Evolutionary conservation across 2,113 vertebrate genomes (phyloP).

Genomic region (Suncus etruscus): DNA sequence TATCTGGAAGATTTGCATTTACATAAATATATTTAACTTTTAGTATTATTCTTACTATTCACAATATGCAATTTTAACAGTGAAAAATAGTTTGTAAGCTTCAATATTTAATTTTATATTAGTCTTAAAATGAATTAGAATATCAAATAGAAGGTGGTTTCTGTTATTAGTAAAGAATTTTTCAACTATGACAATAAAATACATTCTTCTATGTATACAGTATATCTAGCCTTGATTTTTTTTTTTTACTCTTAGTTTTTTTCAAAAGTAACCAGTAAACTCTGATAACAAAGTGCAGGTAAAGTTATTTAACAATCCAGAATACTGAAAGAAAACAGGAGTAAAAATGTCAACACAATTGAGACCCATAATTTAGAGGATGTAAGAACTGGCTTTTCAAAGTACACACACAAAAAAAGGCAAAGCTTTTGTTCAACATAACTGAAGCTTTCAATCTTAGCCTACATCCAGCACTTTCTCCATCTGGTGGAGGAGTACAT

Average conservation of each 20-base stretch:
- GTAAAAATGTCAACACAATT: background rate
- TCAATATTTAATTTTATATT: background rate
- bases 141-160: background rate
- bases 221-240: background rate
- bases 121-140: background rate
- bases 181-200: background rate
- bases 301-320: background rate
- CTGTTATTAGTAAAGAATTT: background rate
- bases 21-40: background rate
- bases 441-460: conserved; percentile 40
- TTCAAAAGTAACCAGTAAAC: background rate
- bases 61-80: conserved; percentile 25
- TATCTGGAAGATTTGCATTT: background rate
- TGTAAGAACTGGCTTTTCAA: conserved; percentile 17
- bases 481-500: conserved; percentile 15
- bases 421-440: conserved; percentile 54
- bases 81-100: background rate
- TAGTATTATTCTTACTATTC: background rate
- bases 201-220: background rate
- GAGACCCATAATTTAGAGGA: conserved; percentile 31
- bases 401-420: conserved; percentile 42
- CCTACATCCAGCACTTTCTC: conserved; percentile 3
- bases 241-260: background rate
- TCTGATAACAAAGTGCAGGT: background rate
- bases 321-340: background rate